Conservation (phyloP, 2,888 invertebrate genomes). For the Rhorus exstirpatorius region DNA sequence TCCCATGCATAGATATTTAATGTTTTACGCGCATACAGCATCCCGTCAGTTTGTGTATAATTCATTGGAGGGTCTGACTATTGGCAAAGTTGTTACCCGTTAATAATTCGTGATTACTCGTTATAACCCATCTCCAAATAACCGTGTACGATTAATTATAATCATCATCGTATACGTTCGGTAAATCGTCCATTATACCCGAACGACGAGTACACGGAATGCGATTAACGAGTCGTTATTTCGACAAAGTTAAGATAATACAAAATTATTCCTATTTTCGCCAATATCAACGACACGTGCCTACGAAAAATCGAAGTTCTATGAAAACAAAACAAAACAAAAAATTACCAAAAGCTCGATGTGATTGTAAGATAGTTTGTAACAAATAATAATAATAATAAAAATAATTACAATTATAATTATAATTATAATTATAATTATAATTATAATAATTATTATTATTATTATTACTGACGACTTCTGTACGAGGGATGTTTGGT, state of each 20-base stretch:
- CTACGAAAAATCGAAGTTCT: no score
- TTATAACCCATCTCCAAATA: conserved; percentile 18
- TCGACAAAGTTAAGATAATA: no score
- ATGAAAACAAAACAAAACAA: no score
- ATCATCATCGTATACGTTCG: neutral
- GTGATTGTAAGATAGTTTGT: no score
- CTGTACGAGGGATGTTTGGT: no score
- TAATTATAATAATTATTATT: neutral
- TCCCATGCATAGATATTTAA: conserved; percentile 23
- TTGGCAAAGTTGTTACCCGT: conserved; percentile 14
- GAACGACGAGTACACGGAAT: neutral
- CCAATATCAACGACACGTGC: no score
- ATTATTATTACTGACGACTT: conserved; percentile 1
- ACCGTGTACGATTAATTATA: conserved; percentile 7
- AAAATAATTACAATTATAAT: no score
- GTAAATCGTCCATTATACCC: conserved; percentile 3
- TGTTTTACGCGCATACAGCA: conserved; percentile 36
- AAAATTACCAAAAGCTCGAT: no score
- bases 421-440: no score
- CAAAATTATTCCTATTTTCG: no score
- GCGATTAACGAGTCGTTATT: conserved; percentile 3
- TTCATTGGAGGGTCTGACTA: conserved; percentile 26
- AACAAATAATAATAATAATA: no score
- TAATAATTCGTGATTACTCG: conserved; percentile 49
- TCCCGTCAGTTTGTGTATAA: conserved; percentile 11